phyloP scores from a whole-genome alignment of 2,113 vertebrate species.

The Brachyistius frenatus region DNA sequence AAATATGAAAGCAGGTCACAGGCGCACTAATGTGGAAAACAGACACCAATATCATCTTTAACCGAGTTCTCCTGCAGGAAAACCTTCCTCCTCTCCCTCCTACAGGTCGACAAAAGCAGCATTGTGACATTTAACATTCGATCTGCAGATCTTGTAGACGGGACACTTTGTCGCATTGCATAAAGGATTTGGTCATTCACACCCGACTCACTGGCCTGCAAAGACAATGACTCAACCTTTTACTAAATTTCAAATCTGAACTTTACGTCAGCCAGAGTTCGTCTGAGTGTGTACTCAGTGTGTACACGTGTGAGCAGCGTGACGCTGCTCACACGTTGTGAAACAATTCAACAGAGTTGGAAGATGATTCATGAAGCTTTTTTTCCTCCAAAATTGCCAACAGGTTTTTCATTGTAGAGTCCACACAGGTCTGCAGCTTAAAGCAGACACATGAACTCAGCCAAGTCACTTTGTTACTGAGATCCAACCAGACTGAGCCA shows the following conservation, averaged over 20 bases:
- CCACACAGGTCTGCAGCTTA: slow-evolving; percentile 1
- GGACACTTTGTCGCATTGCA: not conserved
- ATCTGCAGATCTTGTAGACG: not conserved
- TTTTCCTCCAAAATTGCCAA: not conserved
- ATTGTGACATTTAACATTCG: slow-evolving; percentile 5
- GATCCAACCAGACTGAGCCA: not conserved
- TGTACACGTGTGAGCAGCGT: too few relatives aligned
- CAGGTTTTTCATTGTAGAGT: not conserved
- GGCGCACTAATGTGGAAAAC: slow-evolving; percentile 50
- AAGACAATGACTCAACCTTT: slow-evolving; percentile 32
- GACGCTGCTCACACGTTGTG: not conserved
- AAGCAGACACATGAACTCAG: not conserved
- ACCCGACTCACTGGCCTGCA: not conserved
- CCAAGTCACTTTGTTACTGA: not conserved
- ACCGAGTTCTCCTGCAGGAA: too few relatives aligned
- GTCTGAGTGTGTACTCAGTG: not conserved
- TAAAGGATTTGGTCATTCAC: slow-evolving; percentile 7
- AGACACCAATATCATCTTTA: slow-evolving; percentile 2
- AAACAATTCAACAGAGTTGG: too few relatives aligned
- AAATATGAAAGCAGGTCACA: not conserved
- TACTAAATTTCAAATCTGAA: slow-evolving; percentile 28
- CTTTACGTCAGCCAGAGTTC: not conserved
- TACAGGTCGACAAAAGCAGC: not conserved
- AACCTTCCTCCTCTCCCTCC: not conserved
- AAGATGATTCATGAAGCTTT: slow-evolving; percentile 3